Base-by-base conservation (phyloP, 2,888 invertebrate species). In the Hermodice carunculata region DNA sequence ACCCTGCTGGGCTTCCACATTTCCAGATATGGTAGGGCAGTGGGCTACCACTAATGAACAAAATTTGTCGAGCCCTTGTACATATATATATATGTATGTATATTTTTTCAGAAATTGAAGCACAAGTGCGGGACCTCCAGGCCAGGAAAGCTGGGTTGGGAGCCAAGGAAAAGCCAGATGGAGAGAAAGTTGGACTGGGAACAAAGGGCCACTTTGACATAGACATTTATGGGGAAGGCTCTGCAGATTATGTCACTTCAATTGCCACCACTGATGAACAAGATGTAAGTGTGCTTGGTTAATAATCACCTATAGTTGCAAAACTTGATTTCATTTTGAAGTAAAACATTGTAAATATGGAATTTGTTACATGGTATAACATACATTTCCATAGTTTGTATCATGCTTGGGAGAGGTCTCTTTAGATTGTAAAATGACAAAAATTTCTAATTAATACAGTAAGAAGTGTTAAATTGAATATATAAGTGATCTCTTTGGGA, bases 261-360 rank as follows among this genome's bases (percentile, higher is more conserved):
- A 98, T 98, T 85, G 96, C 96, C 51, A 93, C 96, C 0, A 96
- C 95, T 85, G 98, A 98, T 88, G 97, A 98, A 86, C 92, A 93
- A 37, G 96, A 96, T 81, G 86, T 85, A 70, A 82, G n/a, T n/a
- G n/a, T n/a, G n/a, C n/a, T n/a, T n/a, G n/a, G n/a, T n/a, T n/a
- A n/a, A n/a, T n/a, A n/a, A 78, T 74, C 49, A 66, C 11, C n/a
- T 60, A 31, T 40, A 29, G 19, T 56, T n/a, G n/a, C n/a, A n/a
- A n/a, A n/a, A n/a, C n/a, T n/a, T n/a, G n/a, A 17, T 24, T 32
- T 52, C 19, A 66, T n/a, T n/a, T n/a, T n/a, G n/a, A n/a, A n/a
- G n/a, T n/a, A n/a, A n/a, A n/a, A n/a, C n/a, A n/a, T n/a, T n/a
- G n/a, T n/a, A 8, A 43, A 14, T 24, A 8, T 60, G 61, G 32